Base-by-base conservation (phyloP, 2,113 vertebrate genomes). In the Percina caprodes region DNA sequence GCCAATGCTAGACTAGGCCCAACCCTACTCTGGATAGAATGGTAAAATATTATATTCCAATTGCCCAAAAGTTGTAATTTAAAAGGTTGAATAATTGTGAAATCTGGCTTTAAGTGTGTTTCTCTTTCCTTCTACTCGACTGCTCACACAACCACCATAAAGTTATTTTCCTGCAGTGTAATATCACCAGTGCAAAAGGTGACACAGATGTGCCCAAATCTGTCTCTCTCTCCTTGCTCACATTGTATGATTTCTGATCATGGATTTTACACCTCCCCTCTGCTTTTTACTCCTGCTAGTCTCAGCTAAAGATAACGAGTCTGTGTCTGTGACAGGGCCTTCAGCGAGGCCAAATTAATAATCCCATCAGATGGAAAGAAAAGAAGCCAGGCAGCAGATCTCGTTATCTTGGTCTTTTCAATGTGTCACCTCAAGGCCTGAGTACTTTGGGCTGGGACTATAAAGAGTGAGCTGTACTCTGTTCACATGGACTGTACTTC, bases 211-310 rank as follows among this genome's bases (percentile, higher is more conserved):
- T 52, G 46, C 80, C 63, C 77, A 80, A 83, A 88, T 73, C 65
- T 55, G 35, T 6, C 54, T 56, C 26, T 7, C 18, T 3, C 52
- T 14, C 12, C 14, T 8, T n/a, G 18, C 35, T 46, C 5, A 1
- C 45, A 42, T 46, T 14, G 15, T 83, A 30, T 49, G 73, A 60
- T 66, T 79, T 62, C 21, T 62, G 26, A 51, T 83, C 39, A 69
- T 84, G 72, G 81, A 86, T 89, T 76, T 78, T 70, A 70, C 69
- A 74, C 46, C 46, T 71, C 51, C 60, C 65, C 52, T 58, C 59
- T 23, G 23, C 73, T 67, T 48, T 55, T 61, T 70, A 18, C 73
- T 55, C 59, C 39, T 66, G 30, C 42, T 0, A 1, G 12, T 69
- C 54, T 67, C 48, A 24, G 24, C 54, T 39, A 13, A 77, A 49